Evolutionary conservation across 1,140 invertebrate genomes (phyloP).

Genomic region (Monochamus saltuarius): DNA sequence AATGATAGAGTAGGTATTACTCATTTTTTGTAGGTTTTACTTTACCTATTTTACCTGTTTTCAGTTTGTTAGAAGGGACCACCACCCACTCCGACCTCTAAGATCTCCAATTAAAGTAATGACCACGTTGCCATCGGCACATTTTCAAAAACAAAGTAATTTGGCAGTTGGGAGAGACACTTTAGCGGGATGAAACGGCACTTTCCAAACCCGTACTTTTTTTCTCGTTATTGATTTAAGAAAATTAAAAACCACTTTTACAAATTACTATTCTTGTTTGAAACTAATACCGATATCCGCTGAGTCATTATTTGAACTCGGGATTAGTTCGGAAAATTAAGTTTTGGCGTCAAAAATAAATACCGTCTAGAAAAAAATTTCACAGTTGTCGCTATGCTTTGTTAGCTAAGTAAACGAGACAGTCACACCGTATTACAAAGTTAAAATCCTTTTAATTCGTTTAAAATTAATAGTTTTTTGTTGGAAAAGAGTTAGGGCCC

Average conservation of each 20-base stretch:
- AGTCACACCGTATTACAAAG: conserved; percentile 1
- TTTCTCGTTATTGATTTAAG: conserved; percentile 25
- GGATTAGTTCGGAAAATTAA: conserved; percentile 22
- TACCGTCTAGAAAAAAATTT: conserved; percentile 25
- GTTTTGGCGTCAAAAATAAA: conserved; percentile 25
- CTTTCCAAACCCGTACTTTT: conserved; percentile 28
- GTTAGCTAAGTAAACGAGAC: conserved; percentile 21
- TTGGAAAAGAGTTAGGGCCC: too few relatives aligned
- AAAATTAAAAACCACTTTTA: conserved; percentile 26
- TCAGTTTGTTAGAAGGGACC: too few relatives aligned
- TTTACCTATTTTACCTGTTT: too few relatives aligned
- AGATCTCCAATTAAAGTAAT: conserved; percentile 17
- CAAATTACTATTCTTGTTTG: conserved; percentile 14
- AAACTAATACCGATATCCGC: conserved; percentile 18
- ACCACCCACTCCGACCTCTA: conserved; percentile 4
- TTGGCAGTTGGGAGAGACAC: conserved; percentile 10
- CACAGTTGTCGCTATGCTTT: conserved; percentile 25
- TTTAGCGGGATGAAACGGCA: conserved; percentile 32
- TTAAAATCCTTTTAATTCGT: conserved; percentile 14
- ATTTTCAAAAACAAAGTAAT: conserved; percentile 17
- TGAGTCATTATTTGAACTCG: conserved; percentile 24
- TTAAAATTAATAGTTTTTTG: conserved; percentile 6
- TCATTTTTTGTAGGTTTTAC: too few relatives aligned
- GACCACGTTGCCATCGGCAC: conserved; percentile 12
- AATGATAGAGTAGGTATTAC: too few relatives aligned